Percentiles rank a stretch among this genome's conserved stretches.
phyloP scores from a whole-genome alignment of 2,113 vertebrate species.

The Tor tambroides region DNA sequence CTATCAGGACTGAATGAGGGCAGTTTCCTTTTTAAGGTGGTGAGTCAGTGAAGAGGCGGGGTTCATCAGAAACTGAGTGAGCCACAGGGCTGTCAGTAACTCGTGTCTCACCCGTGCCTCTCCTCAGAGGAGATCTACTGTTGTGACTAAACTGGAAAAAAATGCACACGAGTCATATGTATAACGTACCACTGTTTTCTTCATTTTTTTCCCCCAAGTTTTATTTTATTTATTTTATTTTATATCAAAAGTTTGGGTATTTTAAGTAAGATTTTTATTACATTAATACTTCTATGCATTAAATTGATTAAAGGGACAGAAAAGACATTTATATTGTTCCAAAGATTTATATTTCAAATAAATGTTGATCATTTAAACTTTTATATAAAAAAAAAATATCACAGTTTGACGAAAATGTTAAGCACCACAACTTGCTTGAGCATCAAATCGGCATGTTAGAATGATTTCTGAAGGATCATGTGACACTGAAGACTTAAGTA shows the following conservation, averaged over 20 bases:
- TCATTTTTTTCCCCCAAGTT: neutral
- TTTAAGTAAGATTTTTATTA: too few species aligned
- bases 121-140: constrained; percentile 29
- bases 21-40: constrained; percentile 72
- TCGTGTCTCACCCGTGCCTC: constrained; percentile 47
- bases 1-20: constrained; percentile 66
- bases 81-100: constrained; percentile 61
- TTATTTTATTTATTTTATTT: too few species aligned
- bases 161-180: constrained; percentile 16
- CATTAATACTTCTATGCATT: too few species aligned
- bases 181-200: neutral
- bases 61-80: constrained; percentile 67
- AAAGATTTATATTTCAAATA: neutral
- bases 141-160: constrained; percentile 25
- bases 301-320: neutral
- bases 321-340: neutral
- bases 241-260: too few species aligned
- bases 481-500: neutral
- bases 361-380: neutral
- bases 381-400: neutral
- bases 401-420: neutral
- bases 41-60: constrained; percentile 74
- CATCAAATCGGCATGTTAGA: neutral
- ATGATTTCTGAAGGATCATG: neutral
- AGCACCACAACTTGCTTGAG: neutral